A percentile compares a stretch with the other conserved stretches of the same genome.
These are phyloP conservation scores for Dermatemys mawii DNA, from an alignment of 2,113 vertebrate species.

Conservation along the genomic window DNA sequence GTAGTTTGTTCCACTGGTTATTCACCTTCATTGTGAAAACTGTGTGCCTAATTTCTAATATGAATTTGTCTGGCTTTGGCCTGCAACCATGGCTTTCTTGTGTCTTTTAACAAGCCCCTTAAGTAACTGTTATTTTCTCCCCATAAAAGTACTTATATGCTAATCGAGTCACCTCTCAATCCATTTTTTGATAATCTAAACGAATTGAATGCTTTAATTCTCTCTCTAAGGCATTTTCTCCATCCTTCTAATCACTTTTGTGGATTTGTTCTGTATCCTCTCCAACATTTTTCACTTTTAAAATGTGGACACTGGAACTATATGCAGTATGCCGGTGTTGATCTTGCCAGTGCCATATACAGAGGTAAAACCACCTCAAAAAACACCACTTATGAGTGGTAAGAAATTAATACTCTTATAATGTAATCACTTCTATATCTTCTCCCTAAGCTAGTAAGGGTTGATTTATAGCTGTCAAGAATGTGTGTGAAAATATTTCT, in stretches of 20 bases:
- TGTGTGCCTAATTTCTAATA: background rate
- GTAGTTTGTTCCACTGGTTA: background rate
- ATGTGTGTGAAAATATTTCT: slow-evolving; percentile 56
- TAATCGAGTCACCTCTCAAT: background rate
- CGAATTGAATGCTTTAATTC: background rate
- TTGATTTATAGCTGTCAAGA: slow-evolving; percentile 50
- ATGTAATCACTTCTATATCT: background rate
- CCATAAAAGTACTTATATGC: background rate
- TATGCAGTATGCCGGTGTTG: background rate
- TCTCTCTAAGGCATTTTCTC: background rate
- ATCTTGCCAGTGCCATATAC: background rate
- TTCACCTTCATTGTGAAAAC: background rate
- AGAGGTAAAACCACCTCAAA: background rate
- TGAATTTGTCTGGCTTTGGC: background rate
- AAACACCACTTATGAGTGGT: background rate
- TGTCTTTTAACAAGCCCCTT: background rate
- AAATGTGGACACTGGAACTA: background rate
- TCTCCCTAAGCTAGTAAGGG: slow-evolving; percentile 21
- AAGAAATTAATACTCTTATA: background rate
- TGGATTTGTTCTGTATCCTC: background rate
- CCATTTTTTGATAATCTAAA: background rate
- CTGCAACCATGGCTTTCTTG: background rate
- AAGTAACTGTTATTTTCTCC: background rate
- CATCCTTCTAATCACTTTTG: slow-evolving; percentile 19
- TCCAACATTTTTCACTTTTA: slow-evolving; percentile 7